Conservation (phyloP, 2,888 invertebrate species). For the Bugula neritina region DNA sequence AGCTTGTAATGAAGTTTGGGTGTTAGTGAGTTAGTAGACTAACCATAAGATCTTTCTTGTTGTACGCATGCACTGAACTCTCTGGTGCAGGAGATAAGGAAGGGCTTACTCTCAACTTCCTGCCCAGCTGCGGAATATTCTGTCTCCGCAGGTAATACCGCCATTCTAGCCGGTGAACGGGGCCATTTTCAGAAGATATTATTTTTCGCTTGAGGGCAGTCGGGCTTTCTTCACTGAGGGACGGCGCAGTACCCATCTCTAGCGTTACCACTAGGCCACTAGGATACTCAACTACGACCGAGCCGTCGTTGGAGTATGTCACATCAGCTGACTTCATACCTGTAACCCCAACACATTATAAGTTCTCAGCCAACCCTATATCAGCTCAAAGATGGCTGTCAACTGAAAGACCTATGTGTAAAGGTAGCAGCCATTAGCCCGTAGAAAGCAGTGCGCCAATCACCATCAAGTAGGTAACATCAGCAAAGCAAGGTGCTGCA, state of each 20-base stretch:
- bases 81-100: background rate
- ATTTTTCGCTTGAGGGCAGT: slow-evolving; percentile 50
- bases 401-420: too few species aligned
- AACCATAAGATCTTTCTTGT: slow-evolving; percentile 26
- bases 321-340: slow-evolving; percentile 46
- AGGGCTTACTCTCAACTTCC: slow-evolving; percentile 9
- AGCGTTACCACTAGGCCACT: slow-evolving; percentile 65
- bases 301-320: slow-evolving; percentile 49
- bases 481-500: too few species aligned
- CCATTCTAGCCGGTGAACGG: slow-evolving; percentile 83
- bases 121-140: background rate
- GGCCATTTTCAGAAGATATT: slow-evolving; percentile 43
- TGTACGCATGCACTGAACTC: slow-evolving; percentile 18
- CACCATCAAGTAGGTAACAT: too few species aligned
- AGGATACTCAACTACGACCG: slow-evolving; percentile 50
- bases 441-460: too few species aligned
- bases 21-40: background rate
- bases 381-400: too few species aligned
- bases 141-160: slow-evolving; percentile 77
- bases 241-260: slow-evolving; percentile 82
- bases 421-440: too few species aligned
- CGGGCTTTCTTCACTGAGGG: slow-evolving; percentile 61
- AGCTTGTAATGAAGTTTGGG: background rate
- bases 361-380: too few species aligned
- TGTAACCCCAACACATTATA: too few species aligned